Evolutionary conservation across 2,797 vertebrate species (phyloP).

Genomic region (Macroramphosus scolopax): DNA sequence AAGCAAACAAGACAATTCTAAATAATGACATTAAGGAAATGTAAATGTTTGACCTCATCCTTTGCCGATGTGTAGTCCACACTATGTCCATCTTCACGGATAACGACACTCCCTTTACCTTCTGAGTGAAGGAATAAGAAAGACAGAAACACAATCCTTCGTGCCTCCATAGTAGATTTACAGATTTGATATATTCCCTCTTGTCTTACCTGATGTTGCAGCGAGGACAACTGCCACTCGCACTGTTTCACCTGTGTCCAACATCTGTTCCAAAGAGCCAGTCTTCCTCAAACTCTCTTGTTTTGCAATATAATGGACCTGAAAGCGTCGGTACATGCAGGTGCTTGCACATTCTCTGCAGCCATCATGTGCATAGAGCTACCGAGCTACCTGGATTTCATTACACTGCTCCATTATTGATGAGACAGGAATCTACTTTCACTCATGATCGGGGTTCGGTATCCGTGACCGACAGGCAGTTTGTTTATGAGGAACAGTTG

Average conservation of each 20-base stretch:
- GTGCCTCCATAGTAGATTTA: not conserved
- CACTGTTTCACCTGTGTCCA: constrained; percentile 35
- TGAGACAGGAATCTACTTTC: constrained; percentile 58
- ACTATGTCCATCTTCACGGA: constrained; percentile 57
- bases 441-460: constrained; percentile 31
- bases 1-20: constrained; percentile 1
- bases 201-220: constrained; percentile 50
- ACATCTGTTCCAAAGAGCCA: constrained; percentile 20
- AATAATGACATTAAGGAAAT: not conserved
- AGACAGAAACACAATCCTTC: constrained; percentile 2
- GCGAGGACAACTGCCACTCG: constrained; percentile 63
- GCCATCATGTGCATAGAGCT: constrained; percentile 11
- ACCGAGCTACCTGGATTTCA: constrained; percentile 34
- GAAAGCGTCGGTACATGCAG: constrained; percentile 54
- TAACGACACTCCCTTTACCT: constrained; percentile 16
- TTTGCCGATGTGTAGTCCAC: constrained; percentile 61
- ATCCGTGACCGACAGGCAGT: no score
- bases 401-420: constrained; percentile 72
- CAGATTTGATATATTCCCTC: not conserved
- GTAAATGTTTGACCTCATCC: constrained; percentile 54
- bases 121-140: constrained; percentile 21
- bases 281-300: no score
- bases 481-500: no score
- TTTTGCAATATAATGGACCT: not conserved
- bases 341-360: constrained; percentile 34